Evolutionary conservation across 2,113 vertebrate species (phyloP).

Genomic region (Macrotus californicus): DNA sequence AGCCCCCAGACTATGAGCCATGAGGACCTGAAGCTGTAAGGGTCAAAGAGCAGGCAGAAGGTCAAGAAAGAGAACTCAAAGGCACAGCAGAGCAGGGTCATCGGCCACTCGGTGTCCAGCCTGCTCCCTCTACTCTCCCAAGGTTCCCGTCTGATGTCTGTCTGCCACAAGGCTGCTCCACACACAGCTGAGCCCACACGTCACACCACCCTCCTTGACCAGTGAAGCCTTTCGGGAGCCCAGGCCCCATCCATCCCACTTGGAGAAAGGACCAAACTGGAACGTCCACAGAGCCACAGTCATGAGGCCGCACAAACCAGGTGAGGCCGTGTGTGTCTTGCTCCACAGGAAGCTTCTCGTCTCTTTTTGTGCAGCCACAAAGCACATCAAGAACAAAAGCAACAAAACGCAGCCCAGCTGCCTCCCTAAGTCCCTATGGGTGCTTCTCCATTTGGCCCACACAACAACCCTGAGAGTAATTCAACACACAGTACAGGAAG

Average conservation of each 20-base stretch:
- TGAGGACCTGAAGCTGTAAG: background rate
- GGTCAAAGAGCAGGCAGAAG: background rate
- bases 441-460: background rate
- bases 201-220: background rate
- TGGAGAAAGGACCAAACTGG: too few relatives aligned
- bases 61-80: background rate
- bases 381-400: background rate
- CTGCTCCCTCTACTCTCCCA: background rate
- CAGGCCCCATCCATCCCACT: background rate
- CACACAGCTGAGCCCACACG: background rate
- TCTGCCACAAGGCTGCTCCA: background rate
- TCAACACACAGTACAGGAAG: background rate
- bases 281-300: background rate
- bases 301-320: background rate
- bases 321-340: fast-evolving
- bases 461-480: background rate
- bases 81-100: background rate
- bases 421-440: background rate
- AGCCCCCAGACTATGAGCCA: background rate
- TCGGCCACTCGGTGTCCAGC: background rate
- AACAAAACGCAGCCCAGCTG: background rate
- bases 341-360: background rate
- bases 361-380: background rate
- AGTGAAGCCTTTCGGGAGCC: background rate
- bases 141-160: background rate